phyloP scores from a whole-genome alignment of 2,888 invertebrate genomes.

The Taphrorychus bicolor region DNA sequence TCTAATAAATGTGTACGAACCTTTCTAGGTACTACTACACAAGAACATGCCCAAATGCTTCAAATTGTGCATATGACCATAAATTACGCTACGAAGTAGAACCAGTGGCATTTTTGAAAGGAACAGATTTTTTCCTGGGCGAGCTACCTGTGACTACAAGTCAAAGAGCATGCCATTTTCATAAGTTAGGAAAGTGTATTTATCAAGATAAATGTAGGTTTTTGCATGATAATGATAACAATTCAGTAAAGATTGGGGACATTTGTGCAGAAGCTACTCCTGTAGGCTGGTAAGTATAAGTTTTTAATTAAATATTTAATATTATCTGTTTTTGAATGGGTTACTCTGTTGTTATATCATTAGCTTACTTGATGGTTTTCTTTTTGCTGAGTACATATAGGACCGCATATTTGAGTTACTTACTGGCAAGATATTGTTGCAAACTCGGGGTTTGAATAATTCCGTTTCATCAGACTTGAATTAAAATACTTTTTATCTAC shows the following conservation, averaged over 20 bases:
- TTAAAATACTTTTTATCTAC: no score
- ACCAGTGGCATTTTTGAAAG: slow-evolving; percentile 39
- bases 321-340: no score
- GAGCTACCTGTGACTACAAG: slow-evolving; percentile 33
- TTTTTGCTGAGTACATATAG: no score
- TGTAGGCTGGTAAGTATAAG: not conserved
- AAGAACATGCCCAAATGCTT: slow-evolving; percentile 41
- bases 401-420: no score
- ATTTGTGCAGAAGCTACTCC: not conserved
- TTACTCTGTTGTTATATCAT: no score
- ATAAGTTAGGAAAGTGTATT: slow-evolving; percentile 47
- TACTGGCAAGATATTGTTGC: no score
- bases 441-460: no score
- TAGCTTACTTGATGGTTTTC: no score
- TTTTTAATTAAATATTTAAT: not conserved
- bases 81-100: slow-evolving; percentile 44
- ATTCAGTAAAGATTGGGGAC: slow-evolving; percentile 4
- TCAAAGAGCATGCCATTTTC: slow-evolving; percentile 48
- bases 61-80: slow-evolving; percentile 43
- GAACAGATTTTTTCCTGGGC: slow-evolving; percentile 45
- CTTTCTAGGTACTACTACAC: slow-evolving; percentile 44
- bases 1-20: no score
- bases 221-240: slow-evolving; percentile 45
- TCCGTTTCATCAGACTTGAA: no score
- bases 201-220: slow-evolving; percentile 50